A percentile compares a stretch with the other conserved stretches of the same genome.
These are phyloP conservation scores for Erythrolamprus reginae DNA, from an alignment of 2,113 vertebrate species.

Conservation along the genomic window DNA sequence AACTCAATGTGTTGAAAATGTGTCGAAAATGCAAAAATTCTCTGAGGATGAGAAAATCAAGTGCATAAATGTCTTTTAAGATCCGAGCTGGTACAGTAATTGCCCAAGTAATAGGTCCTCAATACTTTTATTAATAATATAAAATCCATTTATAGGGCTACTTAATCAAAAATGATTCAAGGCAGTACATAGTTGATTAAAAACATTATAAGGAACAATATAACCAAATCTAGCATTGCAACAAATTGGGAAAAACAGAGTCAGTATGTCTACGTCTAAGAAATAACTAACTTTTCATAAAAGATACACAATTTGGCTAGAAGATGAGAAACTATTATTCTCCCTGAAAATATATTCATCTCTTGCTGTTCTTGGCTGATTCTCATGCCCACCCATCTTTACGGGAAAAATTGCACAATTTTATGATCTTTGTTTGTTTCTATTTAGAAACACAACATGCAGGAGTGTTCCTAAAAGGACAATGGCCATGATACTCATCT, in stretches of 20 bases:
- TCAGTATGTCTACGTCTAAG: neutral
- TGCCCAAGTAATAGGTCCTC: neutral
- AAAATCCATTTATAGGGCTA: neutral
- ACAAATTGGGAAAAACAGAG: neutral
- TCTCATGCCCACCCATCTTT: conserved; percentile 17
- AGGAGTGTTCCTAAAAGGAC: conserved; percentile 51
- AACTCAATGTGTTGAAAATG: neutral
- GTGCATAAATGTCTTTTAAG: neutral
- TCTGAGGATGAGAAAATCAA: neutral
- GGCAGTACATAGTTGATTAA: neutral
- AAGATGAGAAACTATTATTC: conserved; percentile 42
- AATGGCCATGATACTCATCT: conserved; percentile 46
- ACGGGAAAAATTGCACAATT: conserved; percentile 49
- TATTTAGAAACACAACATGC: conserved; percentile 44
- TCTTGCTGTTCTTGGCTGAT: conserved; percentile 52
- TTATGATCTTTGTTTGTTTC: conserved; percentile 54
- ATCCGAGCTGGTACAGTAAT: neutral
- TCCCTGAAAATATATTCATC: conserved; percentile 47
- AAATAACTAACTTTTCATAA: conserved; percentile 40
- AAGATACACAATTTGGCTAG: conserved; percentile 39
- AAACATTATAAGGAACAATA: neutral
- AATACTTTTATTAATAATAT: neutral
- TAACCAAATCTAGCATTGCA: neutral
- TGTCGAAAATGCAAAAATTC: neutral
- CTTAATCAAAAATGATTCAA: neutral